Conservation (phyloP, 1,140 invertebrate species). For the Macrobrachium nipponense region DNA sequence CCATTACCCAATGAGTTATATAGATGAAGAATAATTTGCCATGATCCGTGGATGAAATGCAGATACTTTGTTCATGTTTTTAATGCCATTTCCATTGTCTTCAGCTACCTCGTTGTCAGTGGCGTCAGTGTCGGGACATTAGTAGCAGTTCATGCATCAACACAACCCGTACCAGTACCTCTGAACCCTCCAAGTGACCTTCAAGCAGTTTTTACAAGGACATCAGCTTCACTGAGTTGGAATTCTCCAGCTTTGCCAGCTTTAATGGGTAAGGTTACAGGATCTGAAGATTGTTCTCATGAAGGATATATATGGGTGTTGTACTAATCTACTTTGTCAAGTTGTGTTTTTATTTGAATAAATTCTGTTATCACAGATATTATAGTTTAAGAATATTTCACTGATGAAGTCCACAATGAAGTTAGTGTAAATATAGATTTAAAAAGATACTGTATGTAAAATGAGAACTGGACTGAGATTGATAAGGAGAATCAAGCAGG, state of each 20-base stretch:
- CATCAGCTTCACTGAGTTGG: conserved; percentile 52
- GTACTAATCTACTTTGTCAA: neutral
- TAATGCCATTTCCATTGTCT: conserved; percentile 79
- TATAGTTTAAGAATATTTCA: neutral
- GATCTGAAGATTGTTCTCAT: neutral
- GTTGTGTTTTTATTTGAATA: neutral
- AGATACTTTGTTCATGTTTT: conserved; percentile 67
- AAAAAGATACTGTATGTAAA: too few relatives aligned
- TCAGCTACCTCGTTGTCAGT: conserved; percentile 73
- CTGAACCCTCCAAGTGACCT: conserved; percentile 81
- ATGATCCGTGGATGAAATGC: too few relatives aligned
- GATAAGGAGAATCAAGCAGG: too few relatives aligned
- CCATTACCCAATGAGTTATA: too few relatives aligned
- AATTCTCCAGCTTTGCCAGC: conserved; percentile 79
- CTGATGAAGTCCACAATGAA: too few relatives aligned
- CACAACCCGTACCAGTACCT: conserved; percentile 82
- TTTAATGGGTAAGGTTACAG: conserved; percentile 71
- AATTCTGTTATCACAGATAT: neutral
- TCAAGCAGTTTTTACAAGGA: conserved; percentile 78
- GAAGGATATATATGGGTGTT: neutral
- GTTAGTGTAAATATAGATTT: too few relatives aligned
- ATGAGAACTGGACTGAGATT: too few relatives aligned
- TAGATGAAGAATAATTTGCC: too few relatives aligned
- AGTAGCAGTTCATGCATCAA: conserved; percentile 69
- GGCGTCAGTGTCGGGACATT: conserved; percentile 57